phyloP scores from a whole-genome alignment of 2,888 invertebrate species.

The Lasioglossum villosulum region DNA sequence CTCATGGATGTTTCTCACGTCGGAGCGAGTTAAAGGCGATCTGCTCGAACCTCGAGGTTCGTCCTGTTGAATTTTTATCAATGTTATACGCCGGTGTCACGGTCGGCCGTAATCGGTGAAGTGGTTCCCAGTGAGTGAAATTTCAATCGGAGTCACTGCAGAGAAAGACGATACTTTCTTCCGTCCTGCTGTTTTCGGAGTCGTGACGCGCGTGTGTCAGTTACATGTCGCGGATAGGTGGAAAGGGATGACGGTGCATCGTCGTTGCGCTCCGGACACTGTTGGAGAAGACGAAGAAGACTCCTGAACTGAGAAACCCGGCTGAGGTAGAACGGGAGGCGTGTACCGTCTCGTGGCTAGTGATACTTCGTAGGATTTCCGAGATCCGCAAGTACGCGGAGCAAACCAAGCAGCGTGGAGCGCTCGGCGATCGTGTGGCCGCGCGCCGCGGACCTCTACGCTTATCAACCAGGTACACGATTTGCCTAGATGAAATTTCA shows the following conservation, averaged over 20 bases:
- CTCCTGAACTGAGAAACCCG: constrained; percentile 52
- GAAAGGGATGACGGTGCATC: constrained; percentile 72
- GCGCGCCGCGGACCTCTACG: constrained; percentile 83
- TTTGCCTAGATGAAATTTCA: not conserved
- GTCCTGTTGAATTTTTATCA: constrained; percentile 43
- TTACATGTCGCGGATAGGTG: constrained; percentile 64
- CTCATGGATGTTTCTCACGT: constrained; percentile 49
- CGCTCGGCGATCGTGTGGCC: constrained; percentile 83
- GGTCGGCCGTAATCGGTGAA: constrained; percentile 24
- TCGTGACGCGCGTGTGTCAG: constrained; percentile 40
- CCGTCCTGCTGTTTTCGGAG: constrained; percentile 40
- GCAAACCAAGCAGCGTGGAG: constrained; percentile 83
- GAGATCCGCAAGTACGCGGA: constrained; percentile 82
- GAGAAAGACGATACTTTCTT: constrained; percentile 32
- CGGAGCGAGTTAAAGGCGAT: constrained; percentile 24
- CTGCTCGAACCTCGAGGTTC: not conserved
- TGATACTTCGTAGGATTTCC: constrained; percentile 72
- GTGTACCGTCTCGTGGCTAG: constrained; percentile 57
- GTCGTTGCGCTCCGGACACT: constrained; percentile 49
- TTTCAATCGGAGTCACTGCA: not conserved
- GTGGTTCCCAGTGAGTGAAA: constrained; percentile 17
- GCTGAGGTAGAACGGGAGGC: constrained; percentile 27
- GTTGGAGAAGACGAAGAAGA: constrained; percentile 58
- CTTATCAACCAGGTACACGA: constrained; percentile 81
- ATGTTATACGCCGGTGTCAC: constrained; percentile 19